These are phyloP conservation scores for Timema podura DNA, from an alignment of 2,888 invertebrate genomes.

Conservation along the genomic window DNA sequence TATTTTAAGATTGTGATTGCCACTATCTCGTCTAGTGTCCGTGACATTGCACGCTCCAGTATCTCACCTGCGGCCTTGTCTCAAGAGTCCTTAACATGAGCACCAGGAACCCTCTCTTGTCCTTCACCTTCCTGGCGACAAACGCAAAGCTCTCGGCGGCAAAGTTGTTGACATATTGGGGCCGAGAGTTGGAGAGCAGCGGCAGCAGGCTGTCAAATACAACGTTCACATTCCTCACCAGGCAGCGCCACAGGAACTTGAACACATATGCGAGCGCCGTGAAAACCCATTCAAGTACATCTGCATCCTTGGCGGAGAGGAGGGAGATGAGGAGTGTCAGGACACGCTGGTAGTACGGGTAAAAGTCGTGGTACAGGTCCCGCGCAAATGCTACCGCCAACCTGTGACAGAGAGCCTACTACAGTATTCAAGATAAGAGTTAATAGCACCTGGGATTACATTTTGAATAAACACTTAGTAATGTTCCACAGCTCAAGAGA, in stretches of 20 bases:
- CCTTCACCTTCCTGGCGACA: conserved; percentile 82
- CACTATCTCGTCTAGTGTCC: no score
- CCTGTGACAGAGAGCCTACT: no score
- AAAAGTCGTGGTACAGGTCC: conserved; percentile 86
- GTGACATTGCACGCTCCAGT: no score
- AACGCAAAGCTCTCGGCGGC: conserved; percentile 96
- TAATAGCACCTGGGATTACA: no score
- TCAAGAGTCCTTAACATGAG: conserved; percentile 64
- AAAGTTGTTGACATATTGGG: conserved; percentile 84
- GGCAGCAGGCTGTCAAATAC: conserved; percentile 71
- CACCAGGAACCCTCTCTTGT: conserved; percentile 68
- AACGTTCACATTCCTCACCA: conserved; percentile 72
- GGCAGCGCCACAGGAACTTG: conserved; percentile 79
- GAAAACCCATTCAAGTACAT: conserved; percentile 81
- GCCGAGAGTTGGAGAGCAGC: conserved; percentile 69
- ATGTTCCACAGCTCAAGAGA: no score
- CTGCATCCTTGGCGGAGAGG: conserved; percentile 71
- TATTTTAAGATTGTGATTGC: no score
- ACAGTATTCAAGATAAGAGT: no score
- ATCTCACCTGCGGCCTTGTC: conserved; percentile 64
- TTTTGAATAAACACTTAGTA: no score
- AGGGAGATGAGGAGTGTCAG: conserved; percentile 67
- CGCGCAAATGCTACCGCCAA: conserved; percentile 78
- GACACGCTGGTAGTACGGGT: conserved; percentile 75
- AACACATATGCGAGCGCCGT: conserved; percentile 85